Base-by-base conservation (phyloP, 2,797 vertebrate genomes). In the Enteromius treurensis region DNA sequence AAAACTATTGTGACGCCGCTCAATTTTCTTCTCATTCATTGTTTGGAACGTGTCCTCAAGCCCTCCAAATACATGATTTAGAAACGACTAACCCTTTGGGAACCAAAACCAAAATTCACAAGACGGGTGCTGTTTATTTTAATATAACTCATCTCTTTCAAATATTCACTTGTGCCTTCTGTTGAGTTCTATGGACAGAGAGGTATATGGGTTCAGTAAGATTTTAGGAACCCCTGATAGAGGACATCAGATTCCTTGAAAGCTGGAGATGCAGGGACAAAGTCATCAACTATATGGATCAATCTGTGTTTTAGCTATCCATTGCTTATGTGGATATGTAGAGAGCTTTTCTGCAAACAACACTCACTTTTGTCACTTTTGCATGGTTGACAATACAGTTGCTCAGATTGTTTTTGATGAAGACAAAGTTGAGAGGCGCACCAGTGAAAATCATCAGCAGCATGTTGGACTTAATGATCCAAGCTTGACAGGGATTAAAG, bases 91-190 rank as follows among this genome's bases (percentile, higher is more conserved):
- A 86, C 26, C 70, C 75, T 14, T 65, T 82, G 3, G 53, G 67
- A 0, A 53, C 67, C 11, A 82, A 82, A 83, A 75, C 80, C 3
- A 80, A 82, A 74, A 49, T 79, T 21, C 81, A 86, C 19, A 81
- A 81, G 23, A 81, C 84, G 67, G 82, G 74, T 0, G 65, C 79
- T 7, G 58, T 82, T 17, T 87, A 86, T 70, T 87, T 81, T 60
- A 60, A 37, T 84, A 2, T n/a, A 85, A 85, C 2, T 85, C 80
- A 5, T 32, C 60, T 2, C 79, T 83, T 29, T 9, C 11, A 58
- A 70, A 83, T 5, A 80, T 85, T 80, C 70, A 85, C n/a, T 8
- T 76, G 0, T 79, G 68, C 34, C 42, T 82, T 5, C 34, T 76
- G 0, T 83, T 83, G 3, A 82, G 77, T 65, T 77, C 55, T 45